Base-by-base conservation (phyloP, 2,113 vertebrate genomes). In the Jaculus jaculus region DNA sequence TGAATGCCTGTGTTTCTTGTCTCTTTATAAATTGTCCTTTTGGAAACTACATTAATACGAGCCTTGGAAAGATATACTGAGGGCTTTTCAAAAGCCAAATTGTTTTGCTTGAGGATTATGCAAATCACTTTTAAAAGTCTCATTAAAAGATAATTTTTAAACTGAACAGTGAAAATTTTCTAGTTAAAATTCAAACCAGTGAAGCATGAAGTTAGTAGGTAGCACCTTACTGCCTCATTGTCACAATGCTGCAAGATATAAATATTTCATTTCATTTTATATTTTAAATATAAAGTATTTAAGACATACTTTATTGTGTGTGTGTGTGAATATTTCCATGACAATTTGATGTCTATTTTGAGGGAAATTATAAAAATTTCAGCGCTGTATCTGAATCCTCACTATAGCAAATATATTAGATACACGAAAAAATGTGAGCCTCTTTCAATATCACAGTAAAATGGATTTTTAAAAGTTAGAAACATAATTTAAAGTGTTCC, bases 131-230 rank as follows among this genome's bases (percentile, higher is more conserved):
- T 74, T 97, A 95, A 97, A 97, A 97, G 65, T 97, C 92, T 97
- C 96, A 97, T 97, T 98, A 98, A 98, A 97, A 94, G 87, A 97
- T 98, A 98, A 96, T 96, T 97, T 97, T 97, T 91, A 97, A 98
- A 84, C 84, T 61, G 83, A 94, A 94, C 89, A 93, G 39, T 68
- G 93, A 97, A 47, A 97, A 96, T 78, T 95, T 96, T 65, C 69
- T n/a, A 78, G 81, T 96, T 97, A 96, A 94, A 97, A 97, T 97
- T 97, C 95, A 95, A 42, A 94, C 96, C 92, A 97, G 7, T 47
- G 83, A 89, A 97, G 83, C 92, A 87, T 93, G 34, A 94, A 94
- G 39, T 91, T 92, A 96, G 79, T 92, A 96, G 79, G 90, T 90
- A 96, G 87, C 13, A 91, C 34, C 34, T 93, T 95, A 21, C 30